Base-by-base conservation (phyloP, 2,888 invertebrate genomes). In the Drosophila gaucha region DNA sequence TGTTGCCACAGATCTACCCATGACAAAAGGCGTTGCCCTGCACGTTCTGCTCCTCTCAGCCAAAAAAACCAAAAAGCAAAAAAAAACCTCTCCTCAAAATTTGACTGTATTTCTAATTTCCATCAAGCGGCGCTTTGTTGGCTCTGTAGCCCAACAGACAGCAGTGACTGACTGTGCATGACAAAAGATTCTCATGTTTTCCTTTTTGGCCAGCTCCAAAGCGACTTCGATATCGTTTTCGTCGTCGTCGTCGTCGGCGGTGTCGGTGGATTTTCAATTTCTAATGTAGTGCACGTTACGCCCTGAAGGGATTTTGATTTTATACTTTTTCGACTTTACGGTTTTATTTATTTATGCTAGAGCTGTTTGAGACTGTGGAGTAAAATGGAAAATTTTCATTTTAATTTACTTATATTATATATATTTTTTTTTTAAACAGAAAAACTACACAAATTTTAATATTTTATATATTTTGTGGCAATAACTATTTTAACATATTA, bases 211-310 rank as follows among this genome's bases (percentile, higher is more conserved):
- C 72, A 62, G 35, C 33, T 62, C 54, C 50, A 63, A 52, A 52
- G 64, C 75, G 46, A 70, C 28, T 43, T 41, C 44, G 59, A 66
- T 41, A 46, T 41, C 26, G 66, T 38, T 28, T 36, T 41, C 41
- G 59, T 59, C 44, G 44, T 33, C 24, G 28, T 38, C 30, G 55
- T 39, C 30, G 68, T 59, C 56, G 72, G 30, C 67, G 78, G 64
- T 74, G 77, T 80, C 76, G 76, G 79, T 77, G 80, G 73, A 80
- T 88, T 88, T 88, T 85, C 82, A 88, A 87, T 89, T 87, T 89
- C 84, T 78, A 89, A 89, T 89, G 77, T 89, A 87, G 86, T 88
- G 78, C 89, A 87, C 79, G 84, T 82, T 84, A 87, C 89, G 74
- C 87, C 89, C 89, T 75, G 73, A 71, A 84, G 87, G 77, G 77